Evolutionary conservation across 1,140 invertebrate species (phyloP).

Genomic region (Marisa cornuarietis): DNA sequence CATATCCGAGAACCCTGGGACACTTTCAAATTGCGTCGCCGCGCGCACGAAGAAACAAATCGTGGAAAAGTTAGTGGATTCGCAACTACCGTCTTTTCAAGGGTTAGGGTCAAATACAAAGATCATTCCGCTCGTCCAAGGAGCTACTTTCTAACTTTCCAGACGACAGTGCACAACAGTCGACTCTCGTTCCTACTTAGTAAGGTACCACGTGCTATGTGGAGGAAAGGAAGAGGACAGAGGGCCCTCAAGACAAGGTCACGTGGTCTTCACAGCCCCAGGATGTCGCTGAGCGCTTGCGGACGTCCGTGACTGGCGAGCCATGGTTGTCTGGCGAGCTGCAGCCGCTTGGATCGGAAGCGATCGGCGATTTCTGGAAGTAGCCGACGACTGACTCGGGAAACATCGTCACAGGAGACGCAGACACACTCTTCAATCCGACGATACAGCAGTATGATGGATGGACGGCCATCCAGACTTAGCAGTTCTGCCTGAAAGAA

Average conservation of each 20-base stretch:
- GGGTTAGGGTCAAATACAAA: background rate
- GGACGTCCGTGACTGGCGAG: background rate
- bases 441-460: background rate
- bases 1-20: too few relatives aligned
- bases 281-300: background rate
- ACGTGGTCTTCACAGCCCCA: background rate
- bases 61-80: background rate
- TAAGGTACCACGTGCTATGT: too few relatives aligned
- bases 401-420: background rate
- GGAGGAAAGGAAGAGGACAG: background rate
- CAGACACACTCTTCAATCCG: slow-evolving; percentile 5
- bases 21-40: too few relatives aligned
- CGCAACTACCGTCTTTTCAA: background rate
- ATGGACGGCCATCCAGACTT: background rate
- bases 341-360: background rate
- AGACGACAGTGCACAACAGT: too few relatives aligned
- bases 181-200: too few relatives aligned
- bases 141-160: too few relatives aligned
- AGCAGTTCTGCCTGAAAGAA: background rate
- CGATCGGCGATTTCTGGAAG: background rate
- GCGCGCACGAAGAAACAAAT: background rate
- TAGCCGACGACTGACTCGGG: too few relatives aligned
- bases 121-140: too few relatives aligned
- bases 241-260: background rate
- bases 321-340: background rate